Base-by-base conservation (phyloP, 1,140 invertebrate genomes). In the Papilio machaon region DNA sequence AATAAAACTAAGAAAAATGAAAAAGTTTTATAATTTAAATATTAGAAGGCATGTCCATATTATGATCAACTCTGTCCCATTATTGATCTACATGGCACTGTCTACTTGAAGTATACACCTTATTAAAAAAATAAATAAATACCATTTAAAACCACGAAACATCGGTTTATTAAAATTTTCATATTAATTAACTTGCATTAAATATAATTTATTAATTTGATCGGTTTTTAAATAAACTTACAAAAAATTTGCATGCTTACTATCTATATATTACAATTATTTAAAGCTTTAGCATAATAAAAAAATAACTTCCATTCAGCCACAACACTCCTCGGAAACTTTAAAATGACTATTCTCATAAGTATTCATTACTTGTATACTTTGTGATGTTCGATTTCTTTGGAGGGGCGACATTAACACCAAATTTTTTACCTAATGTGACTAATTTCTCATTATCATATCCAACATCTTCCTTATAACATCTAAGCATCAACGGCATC, bases 361-460 rank as follows among this genome's bases (percentile, higher is more conserved):
- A 94, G 91, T 95, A 95, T 89, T 95, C 95, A 86, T 93, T 94
- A 84, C 94, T 95, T 35, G 95, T 95, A 83, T 95, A 95, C 90
- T 95, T 95, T 87, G 95, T 94, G 87, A 95, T 94, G 90, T 95
- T 94, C 8, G 92, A 91, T 83, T 93, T 92, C 85, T 92, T 95
- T 86, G 94, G 92, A 83, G 91, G 85, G 73, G 87, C 82, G 52
- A 90, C 86, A 83, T 88, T 92, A 8, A 95, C 92, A 84, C 95
- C 95, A 86, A 88, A 94, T 82, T 95, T 94, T 84, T 94, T 93
- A 67, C 91, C 95, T 81, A 95, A 85, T n/a, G 84, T 84, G 67
- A 92, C 83, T 67, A 95, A 85, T 82, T 95, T 95, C 80, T 95
- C 94, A 87, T 95, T 95, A 19, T 95, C 94, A 85, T 95, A 95